A percentile compares a stretch with the other conserved stretches of the same genome.
These are phyloP conservation scores for Dasysyrphus albostriatus DNA, from an alignment of 2,888 invertebrate species.

Conservation along the genomic window DNA sequence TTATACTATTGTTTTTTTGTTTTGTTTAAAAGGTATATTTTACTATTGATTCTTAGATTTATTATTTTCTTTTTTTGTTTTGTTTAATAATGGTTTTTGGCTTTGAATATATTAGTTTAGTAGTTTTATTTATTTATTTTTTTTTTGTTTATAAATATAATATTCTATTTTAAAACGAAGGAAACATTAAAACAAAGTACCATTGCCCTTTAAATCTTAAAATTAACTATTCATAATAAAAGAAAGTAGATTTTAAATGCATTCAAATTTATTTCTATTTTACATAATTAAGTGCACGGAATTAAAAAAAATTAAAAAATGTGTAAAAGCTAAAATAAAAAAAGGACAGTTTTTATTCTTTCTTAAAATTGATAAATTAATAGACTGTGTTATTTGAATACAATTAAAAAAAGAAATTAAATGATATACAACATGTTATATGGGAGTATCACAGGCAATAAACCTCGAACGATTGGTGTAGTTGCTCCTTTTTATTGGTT, in stretches of 20 bases:
- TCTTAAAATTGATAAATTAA: neutral
- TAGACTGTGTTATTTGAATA: neutral
- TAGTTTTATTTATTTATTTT: constrained; percentile 9
- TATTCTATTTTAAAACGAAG: constrained; percentile 16
- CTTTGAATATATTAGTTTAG: constrained; percentile 56
- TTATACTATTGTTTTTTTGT: constrained; percentile 56
- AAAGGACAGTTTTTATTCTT: neutral
- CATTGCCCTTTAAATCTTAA: constrained; percentile 55
- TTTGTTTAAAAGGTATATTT: constrained; percentile 60
- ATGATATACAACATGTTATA: no score
- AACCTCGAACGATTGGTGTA: no score
- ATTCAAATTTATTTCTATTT: neutral
- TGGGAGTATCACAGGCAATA: no score
- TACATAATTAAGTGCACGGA: constrained; percentile 7
- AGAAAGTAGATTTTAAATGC: constrained; percentile 31
- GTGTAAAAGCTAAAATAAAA: neutral
- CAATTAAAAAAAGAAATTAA: no score
- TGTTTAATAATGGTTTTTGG: constrained; percentile 60
- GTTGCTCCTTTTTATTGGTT: no score
- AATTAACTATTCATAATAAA: constrained; percentile 49
- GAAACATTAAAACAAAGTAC: constrained; percentile 55
- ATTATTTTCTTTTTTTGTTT: constrained; percentile 13
- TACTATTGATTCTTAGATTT: constrained; percentile 64
- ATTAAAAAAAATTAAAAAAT: neutral
- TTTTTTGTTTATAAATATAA: constrained; percentile 24